phyloP scores from a whole-genome alignment of 1,140 invertebrate species.

The Mamestra configurata region DNA sequence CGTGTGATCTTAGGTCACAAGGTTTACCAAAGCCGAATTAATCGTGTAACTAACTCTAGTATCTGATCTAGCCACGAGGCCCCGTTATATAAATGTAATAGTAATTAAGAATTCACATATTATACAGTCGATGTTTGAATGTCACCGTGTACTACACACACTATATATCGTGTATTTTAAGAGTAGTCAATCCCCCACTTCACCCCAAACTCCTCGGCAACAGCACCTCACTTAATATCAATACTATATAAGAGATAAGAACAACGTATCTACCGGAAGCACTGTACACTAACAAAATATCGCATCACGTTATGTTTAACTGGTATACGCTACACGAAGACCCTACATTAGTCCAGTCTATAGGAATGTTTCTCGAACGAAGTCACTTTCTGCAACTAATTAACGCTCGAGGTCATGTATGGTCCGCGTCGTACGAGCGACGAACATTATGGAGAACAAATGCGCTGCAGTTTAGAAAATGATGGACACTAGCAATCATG shows the following conservation, averaged over 20 bases:
- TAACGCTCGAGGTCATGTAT: not conserved
- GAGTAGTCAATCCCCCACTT: conserved; percentile 24
- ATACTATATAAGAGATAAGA: not conserved
- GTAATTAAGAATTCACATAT: conserved; percentile 60
- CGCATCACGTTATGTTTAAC: not conserved
- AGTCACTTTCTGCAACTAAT: not conserved
- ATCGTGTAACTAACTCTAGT: conserved; percentile 65
- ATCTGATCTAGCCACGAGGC: conserved; percentile 61
- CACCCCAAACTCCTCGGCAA: conserved; percentile 14
- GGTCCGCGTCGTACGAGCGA: too few relatives aligned
- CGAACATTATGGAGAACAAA: not conserved
- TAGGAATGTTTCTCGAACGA: not conserved
- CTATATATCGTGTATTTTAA: conserved; percentile 12
- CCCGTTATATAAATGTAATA: conserved; percentile 63
- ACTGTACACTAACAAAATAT: conserved; percentile 13
- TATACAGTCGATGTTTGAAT: conserved; percentile 63
- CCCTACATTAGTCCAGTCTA: not conserved
- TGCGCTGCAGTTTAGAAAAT: not conserved
- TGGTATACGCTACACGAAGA: too few relatives aligned
- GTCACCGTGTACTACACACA: conserved; percentile 62
- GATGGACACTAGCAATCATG: not conserved
- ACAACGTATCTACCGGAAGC: not conserved
- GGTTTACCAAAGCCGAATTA: conserved; percentile 75
- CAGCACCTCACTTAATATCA: conserved; percentile 32
- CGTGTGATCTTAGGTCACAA: conserved; percentile 59